Evolutionary conservation across 2,113 vertebrate genomes (phyloP).

Genomic region (Falco punctatus): DNA sequence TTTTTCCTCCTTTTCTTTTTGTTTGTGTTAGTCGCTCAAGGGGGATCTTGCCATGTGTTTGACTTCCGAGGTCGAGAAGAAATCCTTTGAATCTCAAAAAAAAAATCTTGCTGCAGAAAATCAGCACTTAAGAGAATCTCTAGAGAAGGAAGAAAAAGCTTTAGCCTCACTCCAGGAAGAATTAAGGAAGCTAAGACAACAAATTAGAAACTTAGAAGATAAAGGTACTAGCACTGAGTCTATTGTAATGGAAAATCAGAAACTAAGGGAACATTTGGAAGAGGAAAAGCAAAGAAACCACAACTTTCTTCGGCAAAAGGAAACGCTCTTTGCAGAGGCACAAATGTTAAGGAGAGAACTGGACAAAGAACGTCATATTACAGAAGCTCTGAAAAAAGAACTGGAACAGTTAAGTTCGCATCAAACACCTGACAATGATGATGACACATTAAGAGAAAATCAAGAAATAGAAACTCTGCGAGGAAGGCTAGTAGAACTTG

Average conservation of each 20-base stretch:
- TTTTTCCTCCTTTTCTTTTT: not conserved
- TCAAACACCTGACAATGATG: not conserved
- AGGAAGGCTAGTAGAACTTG: conserved; percentile 82
- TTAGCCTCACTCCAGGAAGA: conserved; percentile 85
- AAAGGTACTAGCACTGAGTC: conserved; percentile 76
- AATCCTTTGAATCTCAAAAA: conserved; percentile 76
- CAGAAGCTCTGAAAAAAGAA: conserved; percentile 79
- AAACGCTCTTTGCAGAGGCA: conserved; percentile 81
- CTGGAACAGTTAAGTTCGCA: conserved; percentile 74
- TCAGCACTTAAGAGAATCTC: conserved; percentile 80
- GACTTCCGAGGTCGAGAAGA: conserved; percentile 76
- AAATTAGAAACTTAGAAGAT: conserved; percentile 84
- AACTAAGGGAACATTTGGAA: conserved; percentile 85
- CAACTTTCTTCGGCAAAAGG: conserved; percentile 82
- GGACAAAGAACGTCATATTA: conserved; percentile 81
- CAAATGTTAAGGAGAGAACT: conserved; percentile 84
- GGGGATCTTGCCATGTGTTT: conserved; percentile 78
- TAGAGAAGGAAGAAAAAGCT: conserved; percentile 85
- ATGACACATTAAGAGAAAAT: conserved; percentile 23
- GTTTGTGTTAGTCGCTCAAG: conserved; percentile 75
- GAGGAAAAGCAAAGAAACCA: conserved; percentile 81
- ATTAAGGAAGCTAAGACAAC: conserved; percentile 81
- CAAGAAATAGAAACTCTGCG: conserved; percentile 78
- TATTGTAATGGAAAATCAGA: conserved; percentile 84
- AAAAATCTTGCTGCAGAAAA: conserved; percentile 83